phyloP scores from a whole-genome alignment of 2,797 vertebrate genomes.

The Lutjanus campechanus region DNA sequence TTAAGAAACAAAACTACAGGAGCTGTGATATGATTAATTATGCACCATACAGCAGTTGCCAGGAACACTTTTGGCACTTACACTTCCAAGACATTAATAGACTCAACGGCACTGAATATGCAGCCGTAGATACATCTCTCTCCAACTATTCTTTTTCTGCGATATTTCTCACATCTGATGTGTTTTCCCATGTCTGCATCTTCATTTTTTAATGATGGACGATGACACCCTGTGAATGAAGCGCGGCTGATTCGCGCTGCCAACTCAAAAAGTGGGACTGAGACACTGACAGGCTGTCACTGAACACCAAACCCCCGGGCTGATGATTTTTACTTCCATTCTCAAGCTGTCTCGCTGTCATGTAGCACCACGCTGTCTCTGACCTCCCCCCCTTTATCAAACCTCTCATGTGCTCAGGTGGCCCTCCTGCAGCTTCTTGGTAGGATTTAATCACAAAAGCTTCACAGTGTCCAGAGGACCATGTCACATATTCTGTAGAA shows the following conservation, averaged over 20 bases:
- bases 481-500: constrained; percentile 11
- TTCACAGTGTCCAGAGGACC: constrained; percentile 10
- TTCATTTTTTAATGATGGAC: constrained; percentile 56
- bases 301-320: constrained; percentile 62
- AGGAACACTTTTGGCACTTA: constrained; percentile 29
- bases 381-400: constrained; percentile 28
- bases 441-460: constrained; percentile 19
- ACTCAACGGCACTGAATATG: constrained; percentile 14
- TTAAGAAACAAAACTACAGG: constrained; percentile 6
- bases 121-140: constrained; percentile 4
- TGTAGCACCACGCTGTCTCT: constrained; percentile 49
- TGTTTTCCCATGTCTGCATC: constrained; percentile 24
- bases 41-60: constrained; percentile 14
- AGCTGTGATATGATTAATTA: constrained; percentile 38
- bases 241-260: constrained; percentile 56
- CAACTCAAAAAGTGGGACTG: constrained; percentile 49
- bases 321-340: constrained; percentile 61
- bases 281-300: constrained; percentile 68
- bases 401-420: constrained; percentile 44
- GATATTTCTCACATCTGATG: constrained; percentile 39
- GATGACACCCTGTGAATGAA: constrained; percentile 55
- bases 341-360: constrained; percentile 56
- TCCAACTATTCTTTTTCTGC: constrained; percentile 10
- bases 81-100: constrained; percentile 32
- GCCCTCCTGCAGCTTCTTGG: constrained; percentile 44